Evolutionary conservation across 2,113 vertebrate genomes (phyloP).

Genomic region (Cochlearius cochlearius): DNA sequence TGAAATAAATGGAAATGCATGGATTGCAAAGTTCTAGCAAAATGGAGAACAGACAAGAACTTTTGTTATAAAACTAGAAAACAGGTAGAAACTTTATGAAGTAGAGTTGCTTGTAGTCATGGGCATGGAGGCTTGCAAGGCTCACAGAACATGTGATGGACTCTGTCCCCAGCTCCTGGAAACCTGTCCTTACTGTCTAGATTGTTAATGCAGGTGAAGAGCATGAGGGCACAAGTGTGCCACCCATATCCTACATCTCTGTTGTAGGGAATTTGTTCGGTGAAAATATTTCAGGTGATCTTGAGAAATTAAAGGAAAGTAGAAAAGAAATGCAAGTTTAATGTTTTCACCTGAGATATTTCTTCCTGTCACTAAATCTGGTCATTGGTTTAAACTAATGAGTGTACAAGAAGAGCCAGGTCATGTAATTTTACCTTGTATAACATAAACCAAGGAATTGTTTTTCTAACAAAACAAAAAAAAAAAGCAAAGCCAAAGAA

Average conservation of each 20-base stretch:
- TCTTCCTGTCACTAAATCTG: background rate
- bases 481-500: background rate
- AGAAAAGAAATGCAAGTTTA: background rate
- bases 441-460: background rate
- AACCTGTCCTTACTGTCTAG: background rate
- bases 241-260: background rate
- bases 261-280: background rate
- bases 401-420: background rate
- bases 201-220: background rate
- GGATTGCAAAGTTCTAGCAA: background rate
- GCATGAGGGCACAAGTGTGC: background rate
- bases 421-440: background rate
- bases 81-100: background rate
- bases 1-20: background rate
- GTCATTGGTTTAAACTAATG: background rate
- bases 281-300: background rate
- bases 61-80: background rate
- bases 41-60: background rate
- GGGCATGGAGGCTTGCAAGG: background rate
- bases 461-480: background rate
- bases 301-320: background rate
- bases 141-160: background rate
- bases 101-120: background rate
- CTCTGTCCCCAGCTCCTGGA: background rate
- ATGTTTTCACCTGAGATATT: background rate